Conservation (phyloP, 2,888 invertebrate species). For the Meandrusa payeni region DNA sequence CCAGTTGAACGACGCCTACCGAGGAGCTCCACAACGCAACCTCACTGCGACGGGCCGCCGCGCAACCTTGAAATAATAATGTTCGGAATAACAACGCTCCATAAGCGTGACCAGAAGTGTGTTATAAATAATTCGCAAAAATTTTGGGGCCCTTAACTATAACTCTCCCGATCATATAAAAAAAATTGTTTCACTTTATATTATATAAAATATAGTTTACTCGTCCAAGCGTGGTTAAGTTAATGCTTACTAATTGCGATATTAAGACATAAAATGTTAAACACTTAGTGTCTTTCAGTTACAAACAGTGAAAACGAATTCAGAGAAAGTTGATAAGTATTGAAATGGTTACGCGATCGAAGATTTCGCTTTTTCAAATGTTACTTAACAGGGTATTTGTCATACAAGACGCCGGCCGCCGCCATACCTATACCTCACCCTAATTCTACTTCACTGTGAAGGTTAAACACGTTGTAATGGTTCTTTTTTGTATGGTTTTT, state of each 20-base stretch:
- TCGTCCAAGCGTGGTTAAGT: too few species aligned
- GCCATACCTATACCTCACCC: slow-evolving; percentile 14
- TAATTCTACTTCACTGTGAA: slow-evolving; percentile 20
- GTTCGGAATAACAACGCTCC: slow-evolving; percentile 80
- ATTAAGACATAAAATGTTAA: too few species aligned
- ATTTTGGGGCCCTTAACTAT: slow-evolving; percentile 38
- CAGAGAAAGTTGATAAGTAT: slow-evolving; percentile 69
- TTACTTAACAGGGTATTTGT: slow-evolving; percentile 72
- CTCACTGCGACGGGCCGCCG: slow-evolving; percentile 73
- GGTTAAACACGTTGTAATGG: slow-evolving; percentile 18
- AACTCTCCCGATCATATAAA: too few species aligned
- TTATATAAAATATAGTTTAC: too few species aligned
- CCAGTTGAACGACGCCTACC: slow-evolving; percentile 72
- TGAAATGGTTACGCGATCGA: slow-evolving; percentile 61
- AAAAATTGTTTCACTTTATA: too few species aligned
- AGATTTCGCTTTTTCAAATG: slow-evolving; percentile 75
- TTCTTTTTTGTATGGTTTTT: slow-evolving; percentile 17
- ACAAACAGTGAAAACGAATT: slow-evolving; percentile 50
- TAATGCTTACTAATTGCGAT: too few species aligned
- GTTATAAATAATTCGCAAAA: slow-evolving; percentile 69
- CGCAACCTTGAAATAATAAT: slow-evolving; percentile 81
- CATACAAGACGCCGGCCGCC: slow-evolving; percentile 37
- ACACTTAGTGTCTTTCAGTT: slow-evolving; percentile 35
- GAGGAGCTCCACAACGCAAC: slow-evolving; percentile 80
- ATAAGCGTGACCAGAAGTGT: slow-evolving; percentile 79